Evolutionary conservation across 2,888 invertebrate species (phyloP), one percentile per base, ranked within the genome.

Genomic region (Branchellion lobata): DNA sequence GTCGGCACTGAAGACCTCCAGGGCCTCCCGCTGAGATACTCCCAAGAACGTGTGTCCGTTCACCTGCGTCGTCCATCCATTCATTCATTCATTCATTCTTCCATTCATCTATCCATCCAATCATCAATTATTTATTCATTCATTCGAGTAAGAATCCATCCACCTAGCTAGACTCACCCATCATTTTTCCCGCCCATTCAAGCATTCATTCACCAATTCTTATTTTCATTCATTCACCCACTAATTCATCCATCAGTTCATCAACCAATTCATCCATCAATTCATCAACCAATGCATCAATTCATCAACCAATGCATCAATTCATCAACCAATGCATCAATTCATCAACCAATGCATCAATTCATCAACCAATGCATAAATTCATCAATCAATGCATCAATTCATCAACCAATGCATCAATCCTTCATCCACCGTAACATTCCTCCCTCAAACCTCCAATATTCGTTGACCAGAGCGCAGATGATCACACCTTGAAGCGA

Each of bases 381-480:
- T 57, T 57, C 24, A 57, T 57, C n/a, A 14, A 57, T 57, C 21
- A 3, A 57, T 18, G n/a, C 21, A 57, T 57, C 61, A 3, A 57
- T 57, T n/a, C 24, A 57, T 57, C 61, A 3, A 8, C 24, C 24
- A 14, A 57, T n/a, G n/a, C 24, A 57, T 57, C 47, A 8, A n/a
- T n/a, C 61, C 24, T 14, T 57, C 61, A 24, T 24, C 24, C 61
- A 18, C 21, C 14, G 3, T 71, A 14, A n/a, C 27, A 8, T 18
- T 24, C 33, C 14, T 18, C 31, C 2, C 3, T 71, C 82, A 81
- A 82, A 88, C 97, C 90, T 98, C 97, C 79, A 99, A 89, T 73
- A 98, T 91, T 84, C 97, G 91, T 93, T 95, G 94, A 83, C 98
- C 98, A 83, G 95, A 92, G 91, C 93, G 93, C 75, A 98, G 91